Percentiles rank a stretch among this genome's conserved stretches.
Conservation (phyloP, 2,113 vertebrate species). For the Actinemys pallida region DNA sequence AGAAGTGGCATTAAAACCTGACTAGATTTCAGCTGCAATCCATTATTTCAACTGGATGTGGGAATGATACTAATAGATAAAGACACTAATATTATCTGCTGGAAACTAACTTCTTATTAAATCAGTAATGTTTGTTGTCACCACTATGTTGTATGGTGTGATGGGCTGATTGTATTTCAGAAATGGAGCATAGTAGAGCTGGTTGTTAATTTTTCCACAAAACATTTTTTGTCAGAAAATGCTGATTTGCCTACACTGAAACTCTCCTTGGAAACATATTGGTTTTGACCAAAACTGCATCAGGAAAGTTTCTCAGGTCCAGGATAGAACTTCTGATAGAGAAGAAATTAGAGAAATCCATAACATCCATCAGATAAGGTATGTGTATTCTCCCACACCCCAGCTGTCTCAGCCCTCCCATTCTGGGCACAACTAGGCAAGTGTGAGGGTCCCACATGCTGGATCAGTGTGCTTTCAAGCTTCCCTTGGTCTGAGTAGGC, state of each 20-base stretch:
- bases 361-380: background rate
- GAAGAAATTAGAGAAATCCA: background rate
- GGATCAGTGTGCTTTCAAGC: too few relatives aligned
- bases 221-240: background rate
- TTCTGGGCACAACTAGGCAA: background rate
- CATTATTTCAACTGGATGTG: slow-evolving; percentile 7
- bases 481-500: too few relatives aligned
- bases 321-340: background rate
- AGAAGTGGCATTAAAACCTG: background rate
- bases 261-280: background rate
- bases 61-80: slow-evolving; percentile 3
- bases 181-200: background rate
- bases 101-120: background rate
- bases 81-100: background rate
- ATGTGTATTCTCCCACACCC: background rate
- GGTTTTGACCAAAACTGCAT: background rate
- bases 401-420: too few relatives aligned
- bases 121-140: slow-evolving; percentile 22
- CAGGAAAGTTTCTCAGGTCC: background rate
- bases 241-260: background rate
- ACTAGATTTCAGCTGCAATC: background rate
- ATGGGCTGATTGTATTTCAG: slow-evolving; percentile 40
- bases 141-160: slow-evolving; percentile 22
- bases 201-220: background rate
- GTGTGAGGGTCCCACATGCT: background rate